Evolutionary conservation across 2,797 vertebrate genomes (phyloP).

Genomic region (Decapterus maruadsi): DNA sequence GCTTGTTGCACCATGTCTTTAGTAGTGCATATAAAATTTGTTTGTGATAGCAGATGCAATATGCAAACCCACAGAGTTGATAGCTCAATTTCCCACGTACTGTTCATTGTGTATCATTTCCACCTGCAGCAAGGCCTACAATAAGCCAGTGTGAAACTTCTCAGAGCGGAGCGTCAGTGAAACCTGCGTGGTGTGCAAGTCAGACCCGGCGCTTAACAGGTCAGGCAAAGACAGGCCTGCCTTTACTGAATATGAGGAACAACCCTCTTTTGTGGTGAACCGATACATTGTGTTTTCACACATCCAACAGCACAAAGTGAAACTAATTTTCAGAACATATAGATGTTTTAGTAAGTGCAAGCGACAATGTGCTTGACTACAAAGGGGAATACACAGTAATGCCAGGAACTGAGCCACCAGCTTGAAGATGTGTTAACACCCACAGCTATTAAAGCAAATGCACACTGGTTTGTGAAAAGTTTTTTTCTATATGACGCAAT

Average conservation of each 20-base stretch:
- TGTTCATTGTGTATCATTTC: background rate
- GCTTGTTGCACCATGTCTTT: background rate
- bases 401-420: background rate
- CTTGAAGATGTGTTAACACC: constrained; percentile 16
- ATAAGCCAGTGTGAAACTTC: background rate
- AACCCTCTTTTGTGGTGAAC: background rate
- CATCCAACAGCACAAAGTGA: background rate
- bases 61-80: constrained; percentile 41
- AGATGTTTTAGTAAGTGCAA: background rate
- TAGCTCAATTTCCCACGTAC: background rate
- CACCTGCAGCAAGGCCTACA: background rate
- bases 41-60: background rate
- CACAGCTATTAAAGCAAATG: background rate
- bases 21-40: background rate
- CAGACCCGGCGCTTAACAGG: no score
- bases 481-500: background rate
- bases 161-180: constrained; percentile 10
- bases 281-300: background rate
- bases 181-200: constrained; percentile 3
- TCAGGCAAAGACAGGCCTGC: no score
- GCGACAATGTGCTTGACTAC: background rate
- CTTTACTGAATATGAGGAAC: background rate
- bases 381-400: constrained; percentile 38
- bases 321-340: background rate
- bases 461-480: background rate